Percentiles rank a stretch among this genome's conserved stretches.
These are phyloP conservation scores for Guaruba guarouba DNA, from an alignment of 2,113 vertebrate species.

Conservation along the genomic window DNA sequence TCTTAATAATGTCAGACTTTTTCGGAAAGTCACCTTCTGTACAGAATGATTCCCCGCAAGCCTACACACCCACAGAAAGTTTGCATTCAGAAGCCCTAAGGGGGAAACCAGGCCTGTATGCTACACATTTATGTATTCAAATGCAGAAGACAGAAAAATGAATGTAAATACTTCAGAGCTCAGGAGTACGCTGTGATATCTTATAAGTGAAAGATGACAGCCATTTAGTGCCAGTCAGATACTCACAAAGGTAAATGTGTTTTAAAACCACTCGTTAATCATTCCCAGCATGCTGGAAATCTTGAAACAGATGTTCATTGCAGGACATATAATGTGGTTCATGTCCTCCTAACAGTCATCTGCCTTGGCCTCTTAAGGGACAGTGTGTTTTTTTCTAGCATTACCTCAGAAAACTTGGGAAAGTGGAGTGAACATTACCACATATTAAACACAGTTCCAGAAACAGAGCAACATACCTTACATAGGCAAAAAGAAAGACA, in stretches of 20 bases:
- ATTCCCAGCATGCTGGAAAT: conserved; percentile 19
- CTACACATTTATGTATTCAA: neutral
- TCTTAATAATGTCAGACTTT: neutral
- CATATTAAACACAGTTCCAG: neutral
- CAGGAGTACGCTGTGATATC: neutral
- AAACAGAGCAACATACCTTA: neutral
- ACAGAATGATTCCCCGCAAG: neutral
- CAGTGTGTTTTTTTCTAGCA: conserved; percentile 15
- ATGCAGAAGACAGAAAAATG: neutral
- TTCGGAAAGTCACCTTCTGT: neutral
- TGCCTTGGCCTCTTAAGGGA: conserved; percentile 4
- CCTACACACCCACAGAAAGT: neutral
- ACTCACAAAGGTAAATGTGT: conserved; percentile 3
- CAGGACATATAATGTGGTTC: conserved; percentile 22
- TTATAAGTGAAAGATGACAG: neutral
- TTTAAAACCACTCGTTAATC: conserved; percentile 47
- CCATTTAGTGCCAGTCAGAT: neutral
- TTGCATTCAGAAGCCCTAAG: neutral
- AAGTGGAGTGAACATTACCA: neutral
- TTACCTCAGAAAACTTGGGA: conserved; percentile 3
- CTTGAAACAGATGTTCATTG: conserved; percentile 23
- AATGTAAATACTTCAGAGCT: neutral
- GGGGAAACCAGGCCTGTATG: neutral
- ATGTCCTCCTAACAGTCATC: neutral
- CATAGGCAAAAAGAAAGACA: neutral